Evolutionary conservation across 2,113 vertebrate species (phyloP).

Genomic region (Thinocorus orbignyianus): DNA sequence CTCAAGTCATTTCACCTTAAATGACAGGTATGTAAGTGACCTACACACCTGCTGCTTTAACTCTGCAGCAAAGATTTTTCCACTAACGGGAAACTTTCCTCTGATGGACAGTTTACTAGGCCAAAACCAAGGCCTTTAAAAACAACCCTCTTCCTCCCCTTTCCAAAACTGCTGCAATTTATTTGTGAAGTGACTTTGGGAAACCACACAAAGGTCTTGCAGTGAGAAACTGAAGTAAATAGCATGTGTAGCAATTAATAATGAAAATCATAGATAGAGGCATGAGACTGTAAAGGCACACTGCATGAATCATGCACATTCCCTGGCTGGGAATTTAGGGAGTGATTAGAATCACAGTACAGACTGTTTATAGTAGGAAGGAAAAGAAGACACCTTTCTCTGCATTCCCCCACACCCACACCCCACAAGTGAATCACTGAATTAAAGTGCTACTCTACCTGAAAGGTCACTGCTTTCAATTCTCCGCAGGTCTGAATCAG

Average conservation of each 20-base stretch:
- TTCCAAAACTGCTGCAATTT: background rate
- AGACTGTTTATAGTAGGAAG: constrained; percentile 43
- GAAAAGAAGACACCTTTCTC: constrained; percentile 14
- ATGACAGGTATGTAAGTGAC: background rate
- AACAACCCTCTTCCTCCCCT: background rate
- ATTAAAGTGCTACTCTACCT: constrained; percentile 76
- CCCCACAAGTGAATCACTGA: constrained; percentile 31
- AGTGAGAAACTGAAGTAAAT: constrained; percentile 30
- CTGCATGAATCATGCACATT: constrained; percentile 30
- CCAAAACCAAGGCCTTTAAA: background rate
- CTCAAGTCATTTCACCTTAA: background rate
- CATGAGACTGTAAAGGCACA: background rate
- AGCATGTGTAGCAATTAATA: constrained; percentile 46
- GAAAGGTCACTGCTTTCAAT: constrained; percentile 98
- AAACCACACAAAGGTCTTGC: background rate
- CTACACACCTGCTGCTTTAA: background rate
- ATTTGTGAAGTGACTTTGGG: background rate
- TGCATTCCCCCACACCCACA: constrained; percentile 26
- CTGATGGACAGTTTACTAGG: background rate
- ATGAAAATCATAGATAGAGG: constrained; percentile 17
- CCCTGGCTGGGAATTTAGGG: constrained; percentile 34
- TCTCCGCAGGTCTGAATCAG: constrained; percentile 91
- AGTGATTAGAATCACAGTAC: constrained; percentile 34
- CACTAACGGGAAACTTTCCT: background rate
- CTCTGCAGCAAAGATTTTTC: background rate